Conservation (phyloP, 2,888 invertebrate species). For the Dorcus parallelipipedus region DNA sequence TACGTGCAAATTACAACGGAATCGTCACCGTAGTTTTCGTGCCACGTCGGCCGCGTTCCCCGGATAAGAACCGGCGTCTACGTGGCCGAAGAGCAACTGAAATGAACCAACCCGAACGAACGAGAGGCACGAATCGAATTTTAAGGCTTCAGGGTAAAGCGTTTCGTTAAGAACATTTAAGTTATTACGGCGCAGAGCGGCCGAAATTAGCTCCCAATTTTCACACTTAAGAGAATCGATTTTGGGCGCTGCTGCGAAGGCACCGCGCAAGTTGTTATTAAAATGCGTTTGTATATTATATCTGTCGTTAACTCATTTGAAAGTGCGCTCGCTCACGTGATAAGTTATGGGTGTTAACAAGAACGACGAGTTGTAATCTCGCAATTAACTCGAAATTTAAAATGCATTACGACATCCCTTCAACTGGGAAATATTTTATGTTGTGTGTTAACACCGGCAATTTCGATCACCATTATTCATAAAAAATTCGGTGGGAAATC, state of each 20-base stretch:
- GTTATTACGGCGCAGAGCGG: constrained; percentile 14
- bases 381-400: constrained; percentile 12
- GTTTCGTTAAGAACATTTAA: constrained; percentile 11
- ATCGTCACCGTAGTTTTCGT: constrained; percentile 5
- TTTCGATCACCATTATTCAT: too few species aligned
- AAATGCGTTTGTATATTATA: constrained; percentile 3
- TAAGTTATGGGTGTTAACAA: constrained; percentile 11
- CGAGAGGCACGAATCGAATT: constrained; percentile 9
- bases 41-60: constrained; percentile 22
- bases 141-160: constrained; percentile 13
- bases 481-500: too few species aligned
- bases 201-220: constrained; percentile 29
- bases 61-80: background rate
- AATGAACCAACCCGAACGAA: background rate
- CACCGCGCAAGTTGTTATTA: constrained; percentile 12
- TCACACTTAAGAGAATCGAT: constrained; percentile 23
- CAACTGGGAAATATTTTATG: background rate
- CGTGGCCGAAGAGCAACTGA: background rate
- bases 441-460: too few species aligned
- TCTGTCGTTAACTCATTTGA: background rate
- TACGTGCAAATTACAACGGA: constrained; percentile 19
- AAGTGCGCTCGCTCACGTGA: background rate
- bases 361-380: constrained; percentile 4
- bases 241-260: constrained; percentile 2
- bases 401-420: background rate